Evolutionary conservation across 2,888 invertebrate genomes (phyloP).

Genomic region (Ceraclea dissimilis): DNA sequence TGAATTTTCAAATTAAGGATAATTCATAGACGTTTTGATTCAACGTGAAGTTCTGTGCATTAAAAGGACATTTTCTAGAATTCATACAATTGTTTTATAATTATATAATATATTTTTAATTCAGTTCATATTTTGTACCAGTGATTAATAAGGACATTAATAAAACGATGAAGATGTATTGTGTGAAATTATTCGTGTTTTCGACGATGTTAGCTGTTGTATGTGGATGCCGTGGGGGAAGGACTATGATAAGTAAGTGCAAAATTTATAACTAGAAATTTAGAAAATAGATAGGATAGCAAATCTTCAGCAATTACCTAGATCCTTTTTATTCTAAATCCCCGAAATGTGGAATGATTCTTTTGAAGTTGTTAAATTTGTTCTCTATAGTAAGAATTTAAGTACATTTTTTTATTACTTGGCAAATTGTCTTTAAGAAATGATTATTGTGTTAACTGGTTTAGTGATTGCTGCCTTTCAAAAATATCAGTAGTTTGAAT

Average conservation of each 20-base stretch:
- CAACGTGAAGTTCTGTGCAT: conserved; percentile 4
- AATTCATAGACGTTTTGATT: conserved; percentile 17
- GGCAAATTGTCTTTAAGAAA: too few species aligned
- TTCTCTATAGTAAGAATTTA: too few species aligned
- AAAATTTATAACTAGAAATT: too few species aligned
- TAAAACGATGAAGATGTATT: conserved; percentile 15
- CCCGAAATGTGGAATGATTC: too few species aligned
- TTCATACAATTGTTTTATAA: conserved; percentile 2
- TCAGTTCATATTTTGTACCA: conserved; percentile 6
- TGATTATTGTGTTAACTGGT: too few species aligned
- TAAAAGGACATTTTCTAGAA: conserved; percentile 13
- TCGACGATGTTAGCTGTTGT: conserved; percentile 36
- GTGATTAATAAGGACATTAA: background rate
- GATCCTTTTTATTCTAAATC: too few species aligned
- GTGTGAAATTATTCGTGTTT: conserved; percentile 38
- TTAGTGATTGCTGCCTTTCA: too few species aligned
- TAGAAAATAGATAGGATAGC: too few species aligned
- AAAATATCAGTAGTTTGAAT: too few species aligned
- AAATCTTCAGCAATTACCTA: too few species aligned
- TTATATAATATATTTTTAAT: conserved; percentile 10
- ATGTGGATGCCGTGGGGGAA: conserved; percentile 45
- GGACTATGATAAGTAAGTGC: conserved; percentile 44
- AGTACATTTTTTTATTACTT: too few species aligned
- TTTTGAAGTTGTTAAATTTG: too few species aligned
- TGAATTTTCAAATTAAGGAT: background rate